A percentile compares a stretch with the other conserved stretches of the same genome.
phyloP scores from a whole-genome alignment of 1,140 invertebrate genomes.

The Myzus persicae region DNA sequence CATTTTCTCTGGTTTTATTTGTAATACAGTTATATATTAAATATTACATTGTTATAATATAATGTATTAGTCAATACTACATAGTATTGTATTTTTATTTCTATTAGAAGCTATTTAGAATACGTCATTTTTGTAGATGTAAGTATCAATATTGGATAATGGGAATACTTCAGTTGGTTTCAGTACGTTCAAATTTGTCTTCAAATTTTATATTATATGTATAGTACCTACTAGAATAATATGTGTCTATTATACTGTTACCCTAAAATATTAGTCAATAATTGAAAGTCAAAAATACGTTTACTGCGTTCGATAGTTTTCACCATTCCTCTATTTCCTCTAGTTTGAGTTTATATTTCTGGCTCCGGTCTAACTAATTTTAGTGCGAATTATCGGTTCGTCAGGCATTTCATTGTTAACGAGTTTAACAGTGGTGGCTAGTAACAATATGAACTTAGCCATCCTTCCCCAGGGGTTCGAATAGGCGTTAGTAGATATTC shows the following conservation, averaged over 20 bases:
- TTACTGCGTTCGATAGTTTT: not conserved
- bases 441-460: constrained; percentile 54
- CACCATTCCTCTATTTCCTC: too few relatives aligned
- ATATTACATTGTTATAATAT: not conserved
- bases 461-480: not conserved
- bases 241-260: not conserved
- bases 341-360: not conserved
- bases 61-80: not conserved
- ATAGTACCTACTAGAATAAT: not conserved
- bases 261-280: not conserved
- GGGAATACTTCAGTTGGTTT: not conserved
- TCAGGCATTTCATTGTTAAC: constrained; percentile 53
- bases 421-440: constrained; percentile 26
- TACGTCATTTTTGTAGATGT: too few relatives aligned
- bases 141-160: not conserved
- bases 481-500: constrained; percentile 29
- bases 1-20: not conserved
- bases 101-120: too few relatives aligned
- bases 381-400: constrained; percentile 44
- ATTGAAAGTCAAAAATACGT: not conserved
- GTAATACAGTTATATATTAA: not conserved
- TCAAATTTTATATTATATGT: not conserved
- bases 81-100: not conserved
- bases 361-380: not conserved
- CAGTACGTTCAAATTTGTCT: not conserved